Evolutionary conservation across 2,888 invertebrate species (phyloP).

Genomic region (Neoscelio sp.): DNA sequence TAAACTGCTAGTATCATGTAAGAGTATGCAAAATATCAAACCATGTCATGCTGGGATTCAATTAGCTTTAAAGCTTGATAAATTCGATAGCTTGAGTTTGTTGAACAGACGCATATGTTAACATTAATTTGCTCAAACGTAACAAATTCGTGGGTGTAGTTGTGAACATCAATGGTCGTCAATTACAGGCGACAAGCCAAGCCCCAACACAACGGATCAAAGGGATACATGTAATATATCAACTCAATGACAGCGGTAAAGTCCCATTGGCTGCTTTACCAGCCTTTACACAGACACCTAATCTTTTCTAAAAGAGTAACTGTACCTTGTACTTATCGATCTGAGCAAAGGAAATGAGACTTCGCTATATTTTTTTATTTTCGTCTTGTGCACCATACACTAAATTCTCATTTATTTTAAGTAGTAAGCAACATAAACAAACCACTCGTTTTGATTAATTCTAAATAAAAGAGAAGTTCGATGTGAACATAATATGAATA

Average conservation of each 20-base stretch:
- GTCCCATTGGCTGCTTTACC: slow-evolving; percentile 16
- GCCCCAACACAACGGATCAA: slow-evolving; percentile 4
- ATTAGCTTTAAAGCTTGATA: too few species aligned
- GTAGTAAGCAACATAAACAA: slow-evolving; percentile 17
- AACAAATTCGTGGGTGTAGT: slow-evolving; percentile 8
- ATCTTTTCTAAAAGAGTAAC: slow-evolving; percentile 14
- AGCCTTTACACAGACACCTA: not conserved
- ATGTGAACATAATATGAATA: slow-evolving; percentile 3
- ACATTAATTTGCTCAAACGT: slow-evolving; percentile 10
- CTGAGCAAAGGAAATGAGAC: not conserved
- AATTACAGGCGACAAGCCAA: slow-evolving; percentile 14
- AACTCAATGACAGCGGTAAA: slow-evolving; percentile 27
- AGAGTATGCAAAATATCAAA: too few species aligned
- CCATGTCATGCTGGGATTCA: too few species aligned
- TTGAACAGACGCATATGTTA: not conserved
- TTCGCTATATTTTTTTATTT: slow-evolving; percentile 12
- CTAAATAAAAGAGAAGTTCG: slow-evolving; percentile 4
- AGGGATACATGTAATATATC: slow-evolving; percentile 34
- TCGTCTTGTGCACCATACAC: slow-evolving; percentile 21
- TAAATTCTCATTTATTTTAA: slow-evolving; percentile 36
- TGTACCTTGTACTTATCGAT: slow-evolving; percentile 26
- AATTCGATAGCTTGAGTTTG: not conserved
- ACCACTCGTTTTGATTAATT: slow-evolving; percentile 35
- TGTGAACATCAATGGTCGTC: slow-evolving; percentile 14
- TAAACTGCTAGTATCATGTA: too few species aligned